These are phyloP conservation scores for Psylliodes chrysocephalus DNA, from an alignment of 2,888 invertebrate genomes.

Conservation along the genomic window DNA sequence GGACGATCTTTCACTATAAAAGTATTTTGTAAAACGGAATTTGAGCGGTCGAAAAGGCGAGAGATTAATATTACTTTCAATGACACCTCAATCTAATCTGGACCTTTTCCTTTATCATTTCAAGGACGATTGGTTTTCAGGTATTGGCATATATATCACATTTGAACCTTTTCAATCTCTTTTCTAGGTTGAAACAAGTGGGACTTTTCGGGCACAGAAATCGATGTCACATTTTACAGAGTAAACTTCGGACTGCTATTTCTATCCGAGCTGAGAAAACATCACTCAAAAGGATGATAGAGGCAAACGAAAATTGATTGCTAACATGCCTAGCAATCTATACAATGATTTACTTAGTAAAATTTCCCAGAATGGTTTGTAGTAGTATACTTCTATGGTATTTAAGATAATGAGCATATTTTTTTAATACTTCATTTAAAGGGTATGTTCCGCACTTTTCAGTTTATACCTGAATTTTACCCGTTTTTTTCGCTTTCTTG, in stretches of 20 bases:
- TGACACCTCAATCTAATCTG: constrained; percentile 30
- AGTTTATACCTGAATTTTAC: too few relatives aligned
- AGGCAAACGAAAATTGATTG: too few relatives aligned
- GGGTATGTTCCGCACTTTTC: too few relatives aligned
- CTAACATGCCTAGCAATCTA: too few relatives aligned
- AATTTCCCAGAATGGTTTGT: too few relatives aligned
- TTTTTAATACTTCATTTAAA: too few relatives aligned
- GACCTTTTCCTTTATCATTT: constrained; percentile 35
- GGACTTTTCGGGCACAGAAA: constrained; percentile 20
- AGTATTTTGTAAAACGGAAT: constrained; percentile 21
- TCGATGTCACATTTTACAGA: not conserved
- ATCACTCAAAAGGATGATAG: not conserved
- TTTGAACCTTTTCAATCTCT: constrained; percentile 35
- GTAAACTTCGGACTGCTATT: not conserved
- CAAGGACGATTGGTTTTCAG: constrained; percentile 37
- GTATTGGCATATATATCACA: constrained; percentile 37
- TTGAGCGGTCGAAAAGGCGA: constrained; percentile 15
- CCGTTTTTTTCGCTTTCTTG: too few relatives aligned
- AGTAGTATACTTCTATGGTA: too few relatives aligned
- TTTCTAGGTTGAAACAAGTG: constrained; percentile 30
- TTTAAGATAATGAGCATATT: too few relatives aligned
- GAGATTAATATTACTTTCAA: constrained; percentile 31
- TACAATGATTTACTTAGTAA: too few relatives aligned
- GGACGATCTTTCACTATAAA: constrained; percentile 11
- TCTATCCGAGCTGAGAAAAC: not conserved